Evolutionary conservation across 2,113 vertebrate genomes (phyloP), one percentile per base, ranked within the genome.

Genomic region (Dasypus novemcinctus): DNA sequence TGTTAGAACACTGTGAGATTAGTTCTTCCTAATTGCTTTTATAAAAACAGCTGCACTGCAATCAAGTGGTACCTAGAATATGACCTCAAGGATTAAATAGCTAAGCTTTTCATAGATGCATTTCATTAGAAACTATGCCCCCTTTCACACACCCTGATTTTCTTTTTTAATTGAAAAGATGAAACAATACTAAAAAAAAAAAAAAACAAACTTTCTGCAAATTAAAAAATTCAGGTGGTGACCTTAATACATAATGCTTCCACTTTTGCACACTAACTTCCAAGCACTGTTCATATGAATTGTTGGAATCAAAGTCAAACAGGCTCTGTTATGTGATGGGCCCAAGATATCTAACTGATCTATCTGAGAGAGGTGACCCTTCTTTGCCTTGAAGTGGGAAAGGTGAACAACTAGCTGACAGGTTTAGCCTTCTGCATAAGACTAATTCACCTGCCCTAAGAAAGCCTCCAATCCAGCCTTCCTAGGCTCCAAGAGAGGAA

Each of bases 161-260:
- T 57, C 95, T 88, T 64, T 71, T 80, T 85, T 63, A 36, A 46
- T 36, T 80, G 43, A 86, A 96, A 92, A 94, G 29, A 78, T 57
- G 20, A 59, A 96, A 75, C 59, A 76, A 49, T 91, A 87, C 57
- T 68, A 87, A 92, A 87, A 52, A 83, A 41, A 46, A 49, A 49
- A 49, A 49, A 49, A 49, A 49, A 49, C 8, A 49, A 61, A 81
- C 9, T 13, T 79, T 90, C 27, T 80, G 29, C 74, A 93, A 76
- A 68, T 86, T 33, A 7, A 59, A 59, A 57, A 75, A 79, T 57
- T 83, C 63, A 93, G 46, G 46, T 49, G 46, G 8, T 23, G 31
- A 41, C 20, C 68, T 85, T 41, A 90, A 93, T 5, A 90, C 15
- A 90, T 52, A n/a, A 72, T 82, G 46, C 64, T 94, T 69, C 88